Conservation (phyloP, 2,797 vertebrate genomes). For the Cygnus olor region DNA sequence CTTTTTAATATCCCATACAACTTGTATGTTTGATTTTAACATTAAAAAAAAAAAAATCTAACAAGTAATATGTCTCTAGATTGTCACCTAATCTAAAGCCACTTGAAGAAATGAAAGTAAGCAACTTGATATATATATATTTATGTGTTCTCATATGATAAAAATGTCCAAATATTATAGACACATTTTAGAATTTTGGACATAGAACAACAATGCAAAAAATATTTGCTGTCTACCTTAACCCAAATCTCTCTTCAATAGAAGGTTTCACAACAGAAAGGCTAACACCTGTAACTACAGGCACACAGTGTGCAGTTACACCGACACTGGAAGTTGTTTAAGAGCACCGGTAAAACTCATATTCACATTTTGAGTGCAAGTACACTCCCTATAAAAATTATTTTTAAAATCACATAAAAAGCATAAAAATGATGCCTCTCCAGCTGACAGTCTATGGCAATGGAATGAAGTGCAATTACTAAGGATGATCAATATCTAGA, state of each 20-base stretch:
- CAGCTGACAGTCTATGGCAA: constrained; percentile 29
- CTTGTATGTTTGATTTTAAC: neutral
- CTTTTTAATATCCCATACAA: neutral
- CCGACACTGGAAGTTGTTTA: constrained; percentile 40
- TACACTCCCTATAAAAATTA: constrained; percentile 30
- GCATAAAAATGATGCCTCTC: neutral
- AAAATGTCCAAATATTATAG: constrained; percentile 40
- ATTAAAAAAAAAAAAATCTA: neutral
- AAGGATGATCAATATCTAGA: constrained; percentile 31
- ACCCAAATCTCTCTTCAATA: constrained; percentile 13
- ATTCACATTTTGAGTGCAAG: constrained; percentile 67
- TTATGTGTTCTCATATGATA: neutral
- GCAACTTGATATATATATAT: neutral
- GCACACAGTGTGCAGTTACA: neutral
- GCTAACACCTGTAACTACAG: constrained; percentile 27
- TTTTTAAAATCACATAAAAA: constrained; percentile 44
- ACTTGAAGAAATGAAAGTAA: neutral
- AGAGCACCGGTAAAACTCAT: constrained; percentile 48
- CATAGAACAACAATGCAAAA: constrained; percentile 63
- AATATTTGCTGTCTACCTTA: neutral
- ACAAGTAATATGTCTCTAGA: neutral
- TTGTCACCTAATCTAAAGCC: neutral
- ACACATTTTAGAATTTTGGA: constrained; percentile 30
- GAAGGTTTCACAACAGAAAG: constrained; percentile 40
- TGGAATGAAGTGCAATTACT: neutral